Percentiles rank a stretch among this genome's conserved stretches.
Conservation (phyloP, 2,113 vertebrate genomes). For the Tyto alba region DNA sequence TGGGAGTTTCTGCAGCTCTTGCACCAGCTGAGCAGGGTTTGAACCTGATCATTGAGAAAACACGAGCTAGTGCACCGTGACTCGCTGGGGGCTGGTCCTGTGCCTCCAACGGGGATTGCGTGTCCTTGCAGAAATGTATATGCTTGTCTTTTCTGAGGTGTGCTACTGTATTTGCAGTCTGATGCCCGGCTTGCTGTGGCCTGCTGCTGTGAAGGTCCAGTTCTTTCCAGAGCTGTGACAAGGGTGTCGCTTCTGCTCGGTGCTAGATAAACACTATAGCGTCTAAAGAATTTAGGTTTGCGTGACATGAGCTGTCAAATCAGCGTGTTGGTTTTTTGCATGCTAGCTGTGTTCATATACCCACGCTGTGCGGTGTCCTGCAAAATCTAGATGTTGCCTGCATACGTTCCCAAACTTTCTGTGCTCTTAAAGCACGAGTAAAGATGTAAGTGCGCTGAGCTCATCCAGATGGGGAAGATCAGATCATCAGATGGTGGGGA, state of each 20-base stretch:
- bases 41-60: not conserved
- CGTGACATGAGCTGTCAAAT: not conserved
- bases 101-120: not conserved
- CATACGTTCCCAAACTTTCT: rapidly evolving
- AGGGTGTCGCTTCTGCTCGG: not conserved
- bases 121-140: rapidly evolving
- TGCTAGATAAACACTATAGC: rapidly evolving
- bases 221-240: not conserved
- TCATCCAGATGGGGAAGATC: not conserved
- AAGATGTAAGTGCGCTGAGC: not conserved
- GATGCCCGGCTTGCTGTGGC: rapidly evolving
- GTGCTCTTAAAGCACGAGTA: not conserved
- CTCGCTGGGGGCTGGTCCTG: not conserved
- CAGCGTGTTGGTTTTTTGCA: not conserved
- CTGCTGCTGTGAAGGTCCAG: not conserved
- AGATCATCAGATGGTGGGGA: no score
- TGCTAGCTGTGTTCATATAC: not conserved
- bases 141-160: not conserved
- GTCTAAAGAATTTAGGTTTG: not conserved
- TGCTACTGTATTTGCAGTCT: not conserved
- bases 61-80: rapidly evolving
- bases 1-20: not conserved
- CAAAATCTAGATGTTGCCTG: not conserved
- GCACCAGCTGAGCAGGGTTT: not conserved
- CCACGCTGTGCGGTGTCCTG: not conserved